Base-by-base conservation (phyloP, 1,140 invertebrate genomes). In the Eueides isabella region DNA sequence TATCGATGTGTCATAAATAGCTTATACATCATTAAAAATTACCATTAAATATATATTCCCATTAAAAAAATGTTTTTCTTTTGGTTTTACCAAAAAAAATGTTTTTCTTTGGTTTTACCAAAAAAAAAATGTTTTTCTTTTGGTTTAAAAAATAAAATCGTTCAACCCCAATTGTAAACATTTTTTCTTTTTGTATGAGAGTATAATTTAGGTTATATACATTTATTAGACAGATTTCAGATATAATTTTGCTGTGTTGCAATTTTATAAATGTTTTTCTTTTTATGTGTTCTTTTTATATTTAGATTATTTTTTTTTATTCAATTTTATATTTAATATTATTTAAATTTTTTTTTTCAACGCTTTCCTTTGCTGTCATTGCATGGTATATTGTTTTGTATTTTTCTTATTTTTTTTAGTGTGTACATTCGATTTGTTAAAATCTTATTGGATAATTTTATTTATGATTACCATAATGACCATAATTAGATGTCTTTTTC, bases 351-450 rank as follows among this genome's bases (percentile, higher is more conserved):
- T 75, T 81, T 81, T 68, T 78, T 82, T 71, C 64, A 81, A 84
- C 55, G 87, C 87, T 55, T 80, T 84, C 85, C 66, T 72, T 79
- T 80, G 84, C 80, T 76, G 82, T 69, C 69, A 72, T 81, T 85
- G 86, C 86, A 89, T 85, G 87, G 86, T 89, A 87, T 77, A 65
- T 78, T 64, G 73, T 76, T 76, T 78, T 76, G 70, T 78, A 72
- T 76, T 77, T 72, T 70, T 66, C 64, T 70, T 79, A 48, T 61
- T 72, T 73, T 62, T 67, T 29, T 74, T 28, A 44, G 61, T 61
- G 61, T 61, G 28, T 61, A 41, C 7, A 61, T 29, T 35, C 2
- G n/a, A 19, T 44, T 44, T 44, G 7, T 31, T 5, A 3, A 31
- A 31, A 31, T 5, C 31, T 31, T 31, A 31, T 3, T 31, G 3